Conservation (phyloP, 2,113 vertebrate species). For the Cynoglossus semilaevis region DNA sequence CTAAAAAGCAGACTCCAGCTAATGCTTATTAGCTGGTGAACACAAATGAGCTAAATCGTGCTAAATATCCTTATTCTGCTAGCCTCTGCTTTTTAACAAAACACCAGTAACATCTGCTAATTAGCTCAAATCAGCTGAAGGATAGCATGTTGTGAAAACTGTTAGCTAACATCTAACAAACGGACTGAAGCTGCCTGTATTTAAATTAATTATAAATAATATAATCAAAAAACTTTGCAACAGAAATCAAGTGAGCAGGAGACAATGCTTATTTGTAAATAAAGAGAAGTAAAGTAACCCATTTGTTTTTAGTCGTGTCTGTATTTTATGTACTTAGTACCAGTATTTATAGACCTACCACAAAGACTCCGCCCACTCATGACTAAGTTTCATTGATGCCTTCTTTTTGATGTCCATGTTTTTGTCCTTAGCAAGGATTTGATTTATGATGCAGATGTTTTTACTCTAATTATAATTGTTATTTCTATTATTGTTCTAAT, state of each 20-base stretch:
- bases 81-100: too few species aligned
- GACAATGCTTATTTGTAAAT: neutral
- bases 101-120: neutral
- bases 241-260: neutral
- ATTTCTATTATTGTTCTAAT: conserved; percentile 70
- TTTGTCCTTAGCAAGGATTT: conserved; percentile 29
- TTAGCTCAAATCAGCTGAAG: conserved; percentile 15
- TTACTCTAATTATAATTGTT: conserved; percentile 70
- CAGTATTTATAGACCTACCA: too few species aligned
- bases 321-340: conserved; percentile 77
- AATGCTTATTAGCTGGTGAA: too few species aligned
- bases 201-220: neutral
- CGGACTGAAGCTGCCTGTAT: neutral
- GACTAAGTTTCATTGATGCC: conserved; percentile 55
- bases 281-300: conserved; percentile 3
- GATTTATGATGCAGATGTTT: conserved; percentile 59
- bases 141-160: neutral
- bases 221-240: neutral
- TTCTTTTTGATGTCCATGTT: conserved; percentile 38
- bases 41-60: too few species aligned
- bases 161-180: neutral
- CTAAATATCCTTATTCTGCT: too few species aligned
- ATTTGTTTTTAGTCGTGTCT: conserved; percentile 43
- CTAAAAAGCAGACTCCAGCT: too few species aligned
- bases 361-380: conserved; percentile 61